These are phyloP conservation scores for Pollachius pollachius DNA, from an alignment of 2,113 vertebrate genomes.

Conservation along the genomic window DNA sequence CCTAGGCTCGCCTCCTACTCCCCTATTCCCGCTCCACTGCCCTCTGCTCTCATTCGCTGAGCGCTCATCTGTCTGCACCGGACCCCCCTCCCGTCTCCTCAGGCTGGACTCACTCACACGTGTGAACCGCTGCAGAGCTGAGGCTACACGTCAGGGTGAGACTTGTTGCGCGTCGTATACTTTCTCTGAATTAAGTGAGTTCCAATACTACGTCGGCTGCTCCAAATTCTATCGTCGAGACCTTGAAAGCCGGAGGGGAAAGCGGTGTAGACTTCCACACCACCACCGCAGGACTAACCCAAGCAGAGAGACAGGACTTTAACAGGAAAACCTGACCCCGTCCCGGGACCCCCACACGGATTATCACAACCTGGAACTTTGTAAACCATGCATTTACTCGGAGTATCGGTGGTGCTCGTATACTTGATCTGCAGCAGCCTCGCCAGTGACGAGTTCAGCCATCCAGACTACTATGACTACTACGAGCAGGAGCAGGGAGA, in stretches of 20 bases:
- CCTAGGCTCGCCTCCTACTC: background rate
- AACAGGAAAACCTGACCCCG: too few relatives aligned
- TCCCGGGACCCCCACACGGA: background rate
- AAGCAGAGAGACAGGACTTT: too few relatives aligned
- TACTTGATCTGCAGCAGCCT: constrained; percentile 63
- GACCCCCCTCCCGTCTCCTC: background rate
- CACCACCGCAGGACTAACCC: too few relatives aligned
- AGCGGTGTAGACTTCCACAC: too few relatives aligned
- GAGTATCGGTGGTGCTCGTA: constrained; percentile 61
- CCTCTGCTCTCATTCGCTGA: background rate
- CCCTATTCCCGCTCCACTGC: background rate
- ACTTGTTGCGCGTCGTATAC: too few relatives aligned
- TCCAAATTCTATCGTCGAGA: too few relatives aligned
- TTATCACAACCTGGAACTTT: background rate
- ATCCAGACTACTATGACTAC: constrained; percentile 60
- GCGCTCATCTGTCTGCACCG: background rate
- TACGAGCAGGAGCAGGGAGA: constrained; percentile 63
- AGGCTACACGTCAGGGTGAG: too few relatives aligned
- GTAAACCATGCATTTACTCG: constrained; percentile 68
- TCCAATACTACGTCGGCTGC: too few relatives aligned
- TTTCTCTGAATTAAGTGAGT: too few relatives aligned
- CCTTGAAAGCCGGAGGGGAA: too few relatives aligned
- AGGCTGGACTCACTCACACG: background rate
- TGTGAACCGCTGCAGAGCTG: background rate
- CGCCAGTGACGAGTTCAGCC: constrained; percentile 55